Evolutionary conservation across 1,140 invertebrate species (phyloP), one percentile per base, ranked within the genome.

Genomic region (Cardiocondyla obscurior): DNA sequence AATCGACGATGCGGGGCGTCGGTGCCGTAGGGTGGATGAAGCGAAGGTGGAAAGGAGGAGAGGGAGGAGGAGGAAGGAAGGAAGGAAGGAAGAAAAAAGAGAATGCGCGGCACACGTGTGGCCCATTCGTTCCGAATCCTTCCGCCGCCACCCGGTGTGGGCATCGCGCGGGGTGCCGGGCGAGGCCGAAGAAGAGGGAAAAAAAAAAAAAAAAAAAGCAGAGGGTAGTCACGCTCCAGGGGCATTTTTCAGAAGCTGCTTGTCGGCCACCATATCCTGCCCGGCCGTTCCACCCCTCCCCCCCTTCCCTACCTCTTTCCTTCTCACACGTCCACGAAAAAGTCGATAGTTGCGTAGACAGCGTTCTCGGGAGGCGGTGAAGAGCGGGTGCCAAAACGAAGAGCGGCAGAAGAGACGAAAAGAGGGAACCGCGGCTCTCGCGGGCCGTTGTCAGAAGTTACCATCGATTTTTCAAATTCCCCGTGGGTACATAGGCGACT

Each of bases 241-340:
- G 77, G 79, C 72, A 88, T 88, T 88, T 88, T 88, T 88, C 83
- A 88, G 86, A 53, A 82, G 53, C 70, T 58, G 82, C 69, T 88
- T 85, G 86, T 88, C 65, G 86, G 58, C 86, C 58, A 85, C 22
- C 65, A 60, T 83, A 81, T 84, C 85, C 84, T 70, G 46, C 28
- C 72, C 30, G 14, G 19, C 30, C 55, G 0, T 8, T 30, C 16
- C 64, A 33, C 10, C 25, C 39, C 10, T 14, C 25, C n/a, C 22
- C 39, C 36, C 57, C 64, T 30, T 64, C 39, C 42, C 30, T 6
- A 6, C 67, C 33, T 73, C 39, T 55, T 22, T 57, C 44, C 22
- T 58, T 14, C 44, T 53, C 46, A 42, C 49, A 65, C 72, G 22
- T 72, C 42, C 65, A 28, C 42, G 62, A 64, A 69, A 76, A 82